A percentile compares a stretch with the other conserved stretches of the same genome.
phyloP scores from a whole-genome alignment of 2,113 vertebrate genomes.

The Lagopus leucura region DNA sequence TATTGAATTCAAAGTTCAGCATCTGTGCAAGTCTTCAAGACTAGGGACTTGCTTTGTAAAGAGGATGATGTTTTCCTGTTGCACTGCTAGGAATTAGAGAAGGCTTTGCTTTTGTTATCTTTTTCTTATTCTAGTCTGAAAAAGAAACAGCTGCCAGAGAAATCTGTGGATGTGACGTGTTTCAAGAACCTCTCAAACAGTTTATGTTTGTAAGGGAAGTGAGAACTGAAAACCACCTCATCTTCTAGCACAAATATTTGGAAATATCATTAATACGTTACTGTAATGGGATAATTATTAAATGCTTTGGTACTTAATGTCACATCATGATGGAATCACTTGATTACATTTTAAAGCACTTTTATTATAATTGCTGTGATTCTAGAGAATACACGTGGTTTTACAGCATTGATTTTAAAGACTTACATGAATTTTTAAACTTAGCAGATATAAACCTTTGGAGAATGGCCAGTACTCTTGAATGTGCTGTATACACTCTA shows the following conservation, averaged over 20 bases:
- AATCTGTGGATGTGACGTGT: conserved; percentile 35
- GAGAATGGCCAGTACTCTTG: conserved; percentile 64
- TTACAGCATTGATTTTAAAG: conserved; percentile 64
- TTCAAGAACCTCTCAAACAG: conserved; percentile 44
- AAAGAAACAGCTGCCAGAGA: conserved; percentile 33
- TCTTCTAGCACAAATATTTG: conserved; percentile 37
- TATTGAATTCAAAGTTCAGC: conserved; percentile 57
- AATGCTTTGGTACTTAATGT: conserved; percentile 56
- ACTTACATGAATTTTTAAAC: conserved; percentile 64
- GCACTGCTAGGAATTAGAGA: background rate
- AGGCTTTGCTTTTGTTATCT: background rate
- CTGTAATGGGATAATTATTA: conserved; percentile 63
- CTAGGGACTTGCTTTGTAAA: background rate
- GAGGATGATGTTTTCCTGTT: background rate
- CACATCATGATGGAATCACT: conserved; percentile 49
- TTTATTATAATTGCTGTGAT: conserved; percentile 50
- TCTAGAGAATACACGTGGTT: conserved; percentile 57
- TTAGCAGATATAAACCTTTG: conserved; percentile 64
- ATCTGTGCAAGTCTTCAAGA: conserved; percentile 38
- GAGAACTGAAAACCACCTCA: conserved; percentile 32
- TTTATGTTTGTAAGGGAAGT: conserved; percentile 19
- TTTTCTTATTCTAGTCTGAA: conserved; percentile 1
- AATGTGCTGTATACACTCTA: conserved; percentile 19
- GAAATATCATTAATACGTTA: conserved; percentile 33
- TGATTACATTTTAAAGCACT: conserved; percentile 62